Conservation (phyloP, 2,888 invertebrate species). For the Malacosoma neustria region DNA sequence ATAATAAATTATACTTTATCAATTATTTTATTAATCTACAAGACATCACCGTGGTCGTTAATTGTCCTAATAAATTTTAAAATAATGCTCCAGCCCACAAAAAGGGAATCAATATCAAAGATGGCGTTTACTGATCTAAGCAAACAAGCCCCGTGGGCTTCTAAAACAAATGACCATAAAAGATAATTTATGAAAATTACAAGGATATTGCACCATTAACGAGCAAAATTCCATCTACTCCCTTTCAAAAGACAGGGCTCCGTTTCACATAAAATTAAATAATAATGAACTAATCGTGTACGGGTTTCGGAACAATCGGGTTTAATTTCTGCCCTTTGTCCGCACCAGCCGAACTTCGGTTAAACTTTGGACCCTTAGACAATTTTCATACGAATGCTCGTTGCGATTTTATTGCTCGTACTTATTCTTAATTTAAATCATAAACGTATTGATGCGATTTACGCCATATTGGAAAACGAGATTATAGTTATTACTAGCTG, state of each 20-base stretch:
- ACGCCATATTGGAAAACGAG: constrained; percentile 13
- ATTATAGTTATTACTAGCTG: too few relatives aligned
- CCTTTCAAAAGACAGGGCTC: constrained; percentile 13
- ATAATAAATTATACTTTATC: too few relatives aligned
- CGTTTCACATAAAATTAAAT: constrained; percentile 60
- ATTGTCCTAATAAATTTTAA: too few relatives aligned
- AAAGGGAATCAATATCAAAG: too few relatives aligned
- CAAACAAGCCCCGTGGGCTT: neutral
- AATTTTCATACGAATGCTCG: constrained; percentile 60
- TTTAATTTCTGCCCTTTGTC: constrained; percentile 70
- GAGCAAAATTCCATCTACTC: neutral
- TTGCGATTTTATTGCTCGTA: constrained; percentile 55
- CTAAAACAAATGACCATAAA: neutral
- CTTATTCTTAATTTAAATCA: constrained; percentile 66
- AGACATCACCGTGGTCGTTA: too few relatives aligned
- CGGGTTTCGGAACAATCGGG: constrained; percentile 53
- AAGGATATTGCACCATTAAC: neutral
- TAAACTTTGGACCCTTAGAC: constrained; percentile 37
- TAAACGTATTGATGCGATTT: constrained; percentile 39
- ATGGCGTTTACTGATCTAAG: too few relatives aligned
- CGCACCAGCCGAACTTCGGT: constrained; percentile 32
- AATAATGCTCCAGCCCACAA: too few relatives aligned
- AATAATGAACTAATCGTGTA: constrained; percentile 63
- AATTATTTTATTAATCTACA: too few relatives aligned
- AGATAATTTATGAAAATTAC: neutral